Percentiles rank a stretch among this genome's conserved stretches.
phyloP scores from a whole-genome alignment of 2,797 vertebrate genomes.

The Onychomys arenicola region DNA sequence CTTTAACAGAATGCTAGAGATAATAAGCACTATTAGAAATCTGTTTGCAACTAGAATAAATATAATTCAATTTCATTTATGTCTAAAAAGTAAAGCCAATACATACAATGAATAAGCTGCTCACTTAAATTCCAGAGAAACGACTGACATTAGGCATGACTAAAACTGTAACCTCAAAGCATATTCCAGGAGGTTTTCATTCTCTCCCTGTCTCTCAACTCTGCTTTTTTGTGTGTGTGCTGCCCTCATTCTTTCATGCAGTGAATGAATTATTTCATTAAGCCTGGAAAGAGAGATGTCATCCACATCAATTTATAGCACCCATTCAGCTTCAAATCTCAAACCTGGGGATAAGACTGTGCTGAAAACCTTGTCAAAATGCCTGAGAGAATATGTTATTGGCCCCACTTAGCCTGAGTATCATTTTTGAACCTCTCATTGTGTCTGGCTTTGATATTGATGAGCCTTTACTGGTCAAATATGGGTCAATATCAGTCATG shows the following conservation, averaged over 20 bases:
- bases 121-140: neutral
- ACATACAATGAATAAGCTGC: neutral
- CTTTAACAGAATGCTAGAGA: neutral
- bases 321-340: constrained; percentile 35
- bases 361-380: neutral
- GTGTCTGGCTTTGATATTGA: neutral
- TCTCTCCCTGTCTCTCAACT: neutral
- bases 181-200: neutral
- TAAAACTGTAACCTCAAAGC: neutral
- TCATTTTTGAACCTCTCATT: constrained; percentile 7
- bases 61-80: neutral
- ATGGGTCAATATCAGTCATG: constrained; percentile 17
- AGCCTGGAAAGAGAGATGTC: neutral
- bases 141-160: neutral
- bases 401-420: neutral
- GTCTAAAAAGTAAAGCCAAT: neutral
- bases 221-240: constrained; percentile 32
- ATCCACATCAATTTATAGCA: constrained; percentile 51
- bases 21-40: neutral
- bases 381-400: neutral
- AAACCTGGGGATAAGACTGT: neutral
- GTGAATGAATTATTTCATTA: constrained; percentile 43
- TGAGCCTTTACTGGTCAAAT: constrained; percentile 34
- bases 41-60: constrained; percentile 1
- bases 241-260: constrained; percentile 53